Percentiles rank a stretch among this genome's conserved stretches.
These are phyloP conservation scores for fruit fly (Drosophila melanogaster) DNA, from an alignment of 1,140 invertebrate species.

Conservation along the genomic window DNA sequence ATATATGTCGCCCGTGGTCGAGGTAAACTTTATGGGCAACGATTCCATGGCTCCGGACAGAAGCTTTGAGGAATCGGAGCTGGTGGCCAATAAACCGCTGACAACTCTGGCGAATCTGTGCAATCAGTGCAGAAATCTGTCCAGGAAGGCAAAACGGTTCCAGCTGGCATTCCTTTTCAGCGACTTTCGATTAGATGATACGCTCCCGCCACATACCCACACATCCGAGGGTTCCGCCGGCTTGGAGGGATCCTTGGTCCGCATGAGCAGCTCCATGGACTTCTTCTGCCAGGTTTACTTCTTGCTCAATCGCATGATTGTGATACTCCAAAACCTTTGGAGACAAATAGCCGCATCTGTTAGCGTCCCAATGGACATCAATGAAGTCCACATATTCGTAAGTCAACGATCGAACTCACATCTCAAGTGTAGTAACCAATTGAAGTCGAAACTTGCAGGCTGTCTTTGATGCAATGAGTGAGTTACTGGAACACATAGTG, in stretches of 20 bases:
- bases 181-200: conserved; percentile 26
- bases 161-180: conserved; percentile 49
- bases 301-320: conserved; percentile 60
- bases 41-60: background rate
- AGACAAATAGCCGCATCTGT: conserved; percentile 61
- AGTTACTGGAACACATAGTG: conserved; percentile 61
- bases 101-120: conserved; percentile 92
- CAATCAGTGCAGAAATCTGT: conserved; percentile 90
- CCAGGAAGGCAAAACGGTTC: conserved; percentile 87
- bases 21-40: conserved; percentile 40
- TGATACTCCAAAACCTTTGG: conserved; percentile 65
- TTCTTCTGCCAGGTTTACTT: conserved; percentile 79
- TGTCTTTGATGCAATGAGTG: conserved; percentile 59
- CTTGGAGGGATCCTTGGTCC: conserved; percentile 36
- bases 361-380: conserved; percentile 15
- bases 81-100: conserved; percentile 92
- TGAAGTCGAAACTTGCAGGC: conserved; percentile 23
- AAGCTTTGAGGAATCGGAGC: conserved; percentile 91
- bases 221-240: conserved; percentile 1
- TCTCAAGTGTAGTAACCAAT: too few species aligned
- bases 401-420: conserved; percentile 2
- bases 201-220: background rate
- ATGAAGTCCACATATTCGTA: conserved; percentile 60
- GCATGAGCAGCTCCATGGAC: conserved; percentile 73
- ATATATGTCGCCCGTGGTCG: conserved; percentile 47